Base-by-base conservation (phyloP, 2,113 vertebrate species). In the Dicrurus megarhynchus region DNA sequence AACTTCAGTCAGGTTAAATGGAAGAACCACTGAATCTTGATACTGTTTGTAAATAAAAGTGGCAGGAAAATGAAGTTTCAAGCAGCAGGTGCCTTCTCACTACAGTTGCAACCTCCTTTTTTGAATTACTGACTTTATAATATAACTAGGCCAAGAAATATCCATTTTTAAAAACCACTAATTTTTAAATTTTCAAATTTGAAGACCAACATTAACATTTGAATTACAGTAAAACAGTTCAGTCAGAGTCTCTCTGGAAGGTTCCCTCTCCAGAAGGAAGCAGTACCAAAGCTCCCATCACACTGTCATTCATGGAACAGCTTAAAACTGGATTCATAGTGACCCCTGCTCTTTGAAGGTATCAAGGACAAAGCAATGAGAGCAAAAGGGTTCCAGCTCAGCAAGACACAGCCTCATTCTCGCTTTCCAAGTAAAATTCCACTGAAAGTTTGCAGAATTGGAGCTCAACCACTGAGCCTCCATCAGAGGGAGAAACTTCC, bases 101-200 rank as follows among this genome's bases (percentile, higher is more conserved):
- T 67, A 35, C 32, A 77, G 23, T 3, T 65, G 39, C 42, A 67
- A 55, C 9, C 16, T 77, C 35, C 28, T 44, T 14, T 30, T 90
- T 22, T 42, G 12, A 77, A 85, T 53, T 61, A 47, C 16, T 33
- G 50, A 65, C 13, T 63, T 70, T 4, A 81, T 5, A 3, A 76
- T 13, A 86, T 57, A 61, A 50, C 35, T 42, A 61, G 14, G 30
- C 6, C 37, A 69, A 90, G 28, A 20, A 89, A 37, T 13, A 60
- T 7, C 3, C 2, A 56, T 55, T 16, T 1, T 18, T 22, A 81
- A 28, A 90, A 21, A 0, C 2, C 11, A 14, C 3, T 41, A 3
- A 39, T 73, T 91, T 91, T 65, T 7, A 27, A 46, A 47, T 27
- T 15, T 26, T 39, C 14, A 7, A 30, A 37, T 61, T 47, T 33